phyloP scores from a whole-genome alignment of 2,888 invertebrate genomes.

The Mythimna ferrago region DNA sequence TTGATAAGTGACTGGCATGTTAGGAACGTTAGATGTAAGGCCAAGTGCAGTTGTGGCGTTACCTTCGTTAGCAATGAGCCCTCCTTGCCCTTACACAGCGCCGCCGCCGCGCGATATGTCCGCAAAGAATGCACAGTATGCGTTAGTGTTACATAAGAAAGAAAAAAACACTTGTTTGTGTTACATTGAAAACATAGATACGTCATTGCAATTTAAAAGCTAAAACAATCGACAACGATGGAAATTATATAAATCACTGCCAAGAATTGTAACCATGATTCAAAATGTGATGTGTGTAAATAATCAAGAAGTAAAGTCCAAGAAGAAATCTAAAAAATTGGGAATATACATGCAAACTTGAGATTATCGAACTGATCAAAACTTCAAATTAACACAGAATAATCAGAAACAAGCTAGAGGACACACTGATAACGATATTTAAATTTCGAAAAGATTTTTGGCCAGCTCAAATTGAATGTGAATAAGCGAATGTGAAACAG shows the following conservation, averaged over 20 bases:
- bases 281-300: background rate
- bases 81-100: conserved; percentile 83
- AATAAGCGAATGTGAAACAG: conserved; percentile 27
- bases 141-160: conserved; percentile 77
- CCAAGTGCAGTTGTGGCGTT: conserved; percentile 66
- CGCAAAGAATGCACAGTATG: conserved; percentile 82
- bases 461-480: conserved; percentile 20
- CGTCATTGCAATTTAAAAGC: conserved; percentile 4
- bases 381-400: conserved; percentile 1
- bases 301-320: conserved; percentile 1
- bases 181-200: conserved; percentile 1
- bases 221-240: background rate
- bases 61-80: conserved; percentile 90
- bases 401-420: conserved; percentile 49
- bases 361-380: background rate
- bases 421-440: conserved; percentile 60
- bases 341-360: conserved; percentile 40
- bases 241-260: conserved; percentile 13
- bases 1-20: conserved; percentile 24
- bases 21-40: conserved; percentile 41
- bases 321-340: background rate
- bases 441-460: conserved; percentile 32
- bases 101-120: conserved; percentile 76
- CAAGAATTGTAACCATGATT: background rate
- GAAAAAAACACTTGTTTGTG: conserved; percentile 45